Evolutionary conservation across 2,888 invertebrate species (phyloP), one percentile per base, ranked within the genome.

Genomic region (Hydroisotoma schaefferi): DNA sequence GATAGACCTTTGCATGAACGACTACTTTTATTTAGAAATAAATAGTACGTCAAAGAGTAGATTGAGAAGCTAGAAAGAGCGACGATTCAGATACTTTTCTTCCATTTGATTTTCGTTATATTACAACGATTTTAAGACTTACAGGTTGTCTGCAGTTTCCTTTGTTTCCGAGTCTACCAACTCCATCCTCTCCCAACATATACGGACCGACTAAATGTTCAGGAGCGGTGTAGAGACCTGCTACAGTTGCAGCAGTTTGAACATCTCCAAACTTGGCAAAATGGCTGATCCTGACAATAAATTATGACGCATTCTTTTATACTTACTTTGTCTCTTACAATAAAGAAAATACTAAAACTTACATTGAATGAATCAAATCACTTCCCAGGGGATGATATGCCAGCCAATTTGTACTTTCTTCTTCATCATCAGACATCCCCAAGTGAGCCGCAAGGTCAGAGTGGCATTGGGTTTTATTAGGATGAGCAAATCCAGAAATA

Each of bases 331-430:
- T 12, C n/a, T 27, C 2, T 26, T 25, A 38, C 22, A 4, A 5
- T 6, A 12, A 27, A 46, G n/a, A n/a, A n/a, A n/a, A n/a, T n/a
- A n/a, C n/a, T n/a, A 29, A 28, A 26, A 27, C 87, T 83, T 78
- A 93, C 92, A 95, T 79, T 2, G 90, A 87, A 75, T 93, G 88
- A 67, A 95, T 82, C 72, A 94, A 79, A 73, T 85, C 85, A 75
- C 87, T 86, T 66, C 94, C 93, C 72, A 94, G 90, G 0, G 95
- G 94, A 80, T 91, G 90, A 52, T 84, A 81, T 2, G 85, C 44
- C 20, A 72, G 81, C 88, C 90, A 90, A 52, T 87, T 87, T 74
- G 86, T 83, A 64, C 84, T 84, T 73, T 86, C 84, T 73, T 88
- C 86, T 72, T 81, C 79, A 47, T 78, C 78, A 46, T 80, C 56